Evolutionary conservation across 2,888 invertebrate genomes (phyloP).

Genomic region (Lasioglossum leucozonium): DNA sequence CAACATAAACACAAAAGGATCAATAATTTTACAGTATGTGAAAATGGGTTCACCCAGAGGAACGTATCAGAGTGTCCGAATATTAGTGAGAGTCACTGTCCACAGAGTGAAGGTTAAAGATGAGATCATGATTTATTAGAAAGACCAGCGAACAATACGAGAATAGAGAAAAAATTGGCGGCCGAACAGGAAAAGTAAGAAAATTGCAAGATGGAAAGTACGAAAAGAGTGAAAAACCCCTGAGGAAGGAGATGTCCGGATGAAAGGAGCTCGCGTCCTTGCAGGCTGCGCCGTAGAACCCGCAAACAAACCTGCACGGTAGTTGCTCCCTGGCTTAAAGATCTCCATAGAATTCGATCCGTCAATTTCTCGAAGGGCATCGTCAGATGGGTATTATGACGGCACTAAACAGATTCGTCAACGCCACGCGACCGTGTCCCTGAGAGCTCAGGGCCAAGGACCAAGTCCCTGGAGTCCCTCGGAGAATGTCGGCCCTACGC

Average conservation of each 20-base stretch:
- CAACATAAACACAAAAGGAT: too few relatives aligned
- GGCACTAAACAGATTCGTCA: constrained; percentile 77
- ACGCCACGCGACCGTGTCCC: constrained; percentile 62
- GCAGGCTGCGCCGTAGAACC: constrained; percentile 3
- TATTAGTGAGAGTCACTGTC: too few relatives aligned
- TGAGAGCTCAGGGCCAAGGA: constrained; percentile 42
- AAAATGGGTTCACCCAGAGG: too few relatives aligned
- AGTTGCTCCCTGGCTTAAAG: constrained; percentile 44
- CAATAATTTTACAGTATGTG: too few relatives aligned
- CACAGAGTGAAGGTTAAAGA: too few relatives aligned
- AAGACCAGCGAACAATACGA: background rate
- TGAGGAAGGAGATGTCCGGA: background rate
- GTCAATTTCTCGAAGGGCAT: constrained; percentile 55
- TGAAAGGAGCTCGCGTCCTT: constrained; percentile 5
- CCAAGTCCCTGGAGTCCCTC: constrained; percentile 33
- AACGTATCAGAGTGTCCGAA: too few relatives aligned
- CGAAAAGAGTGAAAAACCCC: background rate
- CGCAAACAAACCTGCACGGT: constrained; percentile 50
- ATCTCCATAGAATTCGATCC: constrained; percentile 44
- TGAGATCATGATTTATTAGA: background rate
- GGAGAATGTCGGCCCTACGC: constrained; percentile 30
- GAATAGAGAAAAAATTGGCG: background rate
- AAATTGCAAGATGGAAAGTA: background rate
- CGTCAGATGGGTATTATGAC: constrained; percentile 56
- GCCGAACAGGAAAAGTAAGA: background rate